phyloP scores from a whole-genome alignment of 1,140 invertebrate species.

The Panagrolaimus sp. region DNA sequence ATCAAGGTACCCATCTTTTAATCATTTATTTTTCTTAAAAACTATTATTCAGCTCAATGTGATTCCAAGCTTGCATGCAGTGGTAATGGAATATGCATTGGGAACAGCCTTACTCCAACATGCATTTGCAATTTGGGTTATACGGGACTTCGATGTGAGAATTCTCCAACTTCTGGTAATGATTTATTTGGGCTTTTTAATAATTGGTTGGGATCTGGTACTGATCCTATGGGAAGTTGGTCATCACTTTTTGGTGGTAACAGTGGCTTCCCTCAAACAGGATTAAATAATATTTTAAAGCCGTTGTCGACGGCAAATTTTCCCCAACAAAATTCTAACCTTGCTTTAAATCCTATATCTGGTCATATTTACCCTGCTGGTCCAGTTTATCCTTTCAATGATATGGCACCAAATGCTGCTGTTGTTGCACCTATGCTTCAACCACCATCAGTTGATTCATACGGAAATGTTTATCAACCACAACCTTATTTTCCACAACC shows the following conservation, averaged over 20 bases:
- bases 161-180: background rate
- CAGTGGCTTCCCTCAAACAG: slow-evolving; percentile 17
- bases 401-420: too few species aligned
- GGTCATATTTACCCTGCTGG: too few species aligned
- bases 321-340: slow-evolving; percentile 23
- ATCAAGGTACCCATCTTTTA: slow-evolving; percentile 24
- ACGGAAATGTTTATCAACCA: slow-evolving; percentile 35
- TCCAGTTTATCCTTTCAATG: too few species aligned
- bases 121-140: slow-evolving; percentile 30
- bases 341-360: background rate
- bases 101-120: slow-evolving; percentile 19
- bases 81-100: slow-evolving; percentile 31
- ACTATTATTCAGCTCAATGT: background rate
- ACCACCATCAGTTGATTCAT: background rate
- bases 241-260: background rate
- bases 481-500: slow-evolving; percentile 30
- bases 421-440: too few species aligned
- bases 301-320: slow-evolving; percentile 30
- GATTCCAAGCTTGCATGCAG: slow-evolving; percentile 17
- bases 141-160: slow-evolving; percentile 22
- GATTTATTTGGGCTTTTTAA: background rate
- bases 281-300: slow-evolving; percentile 36
- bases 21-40: slow-evolving; percentile 1
- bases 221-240: background rate
- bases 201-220: background rate